A percentile compares a stretch with the other conserved stretches of the same genome.
Conservation (phyloP, 2,888 invertebrate genomes). For the Ligdia adustata region DNA sequence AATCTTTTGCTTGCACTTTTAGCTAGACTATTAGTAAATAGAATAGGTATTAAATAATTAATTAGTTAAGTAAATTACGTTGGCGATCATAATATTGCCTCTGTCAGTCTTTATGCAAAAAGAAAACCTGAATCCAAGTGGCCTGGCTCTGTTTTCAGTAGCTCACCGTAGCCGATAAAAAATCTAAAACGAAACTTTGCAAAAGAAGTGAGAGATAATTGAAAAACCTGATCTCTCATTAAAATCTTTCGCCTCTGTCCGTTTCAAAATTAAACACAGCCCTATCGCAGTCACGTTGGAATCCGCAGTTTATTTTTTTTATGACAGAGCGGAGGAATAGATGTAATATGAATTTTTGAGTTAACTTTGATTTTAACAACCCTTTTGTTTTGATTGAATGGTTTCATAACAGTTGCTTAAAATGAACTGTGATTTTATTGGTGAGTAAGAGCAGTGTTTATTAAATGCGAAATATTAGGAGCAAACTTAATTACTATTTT, state of each 20-base stretch:
- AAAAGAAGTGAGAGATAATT: constrained; percentile 75
- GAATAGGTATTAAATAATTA: too few species aligned
- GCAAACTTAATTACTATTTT: too few species aligned
- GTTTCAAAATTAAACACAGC: constrained; percentile 72
- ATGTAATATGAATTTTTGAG: constrained; percentile 27
- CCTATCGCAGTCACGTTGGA: constrained; percentile 77
- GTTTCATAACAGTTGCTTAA: neutral
- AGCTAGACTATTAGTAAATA: too few species aligned
- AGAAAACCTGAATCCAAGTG: constrained; percentile 17
- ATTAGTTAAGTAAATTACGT: too few species aligned
- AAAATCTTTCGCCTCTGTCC: constrained; percentile 77
- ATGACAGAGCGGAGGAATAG: constrained; percentile 48
- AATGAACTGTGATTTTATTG: too few species aligned
- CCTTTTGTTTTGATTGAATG: constrained; percentile 20
- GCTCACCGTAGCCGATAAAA: constrained; percentile 48
- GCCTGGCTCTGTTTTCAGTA: constrained; percentile 18
- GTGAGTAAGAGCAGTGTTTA: too few species aligned
- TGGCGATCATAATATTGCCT: too few species aligned
- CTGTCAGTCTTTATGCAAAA: neutral
- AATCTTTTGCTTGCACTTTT: too few species aligned
- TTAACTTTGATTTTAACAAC: constrained; percentile 19
- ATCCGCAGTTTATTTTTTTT: constrained; percentile 53
- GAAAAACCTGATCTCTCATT: constrained; percentile 82
- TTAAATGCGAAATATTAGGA: too few species aligned
- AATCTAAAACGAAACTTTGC: constrained; percentile 63